Base-by-base conservation (phyloP, 2,797 vertebrate species). In the Melanotaenia trifasciata region DNA sequence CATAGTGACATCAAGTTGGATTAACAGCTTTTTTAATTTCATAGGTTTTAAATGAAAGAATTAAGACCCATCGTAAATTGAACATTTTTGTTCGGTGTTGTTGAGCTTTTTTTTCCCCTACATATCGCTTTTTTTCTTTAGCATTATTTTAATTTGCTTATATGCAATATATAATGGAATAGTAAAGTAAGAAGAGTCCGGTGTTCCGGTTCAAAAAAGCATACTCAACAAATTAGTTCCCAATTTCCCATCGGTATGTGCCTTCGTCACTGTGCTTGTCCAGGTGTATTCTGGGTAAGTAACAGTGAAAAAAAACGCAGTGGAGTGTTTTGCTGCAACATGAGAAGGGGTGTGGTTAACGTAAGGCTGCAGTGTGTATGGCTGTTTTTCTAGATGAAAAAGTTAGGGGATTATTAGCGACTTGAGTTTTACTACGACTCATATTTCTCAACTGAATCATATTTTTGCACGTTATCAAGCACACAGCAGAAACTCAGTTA, bases 271-370 rank as follows among this genome's bases (percentile, higher is more conserved):
- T 85, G 83, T 56, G 18, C 40, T 45, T 20, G 72, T 88, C 79
- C 83, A 83, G 84, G 87, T 93, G 93, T 54, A 94, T 90, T 86
- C 73, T 94, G 93, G 93, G 94, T 90, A 88, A 90, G 78, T 67
- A 65, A 51, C 1, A 54, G 43, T 32, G 71, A 60, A 78, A 67
- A 78, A 67, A 81, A 69, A 13, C 65, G 67, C 1, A 74, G 79
- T 90, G 83, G 89, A 54, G 51, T 54, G 51, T 54, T 92, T 91
- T 92, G 89, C 85, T 91, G 91, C 88, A 92, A 90, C 85, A 84
- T 78, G 82, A 87, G 87, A 87, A 91, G 90, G 86, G 91, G 91
- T 89, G 89, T 90, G 90, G 90, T 89, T 86, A 85, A 71, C 66
- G 24, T 14, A 12, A 73, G 72, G 75, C 84, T 84, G 78, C 89